Percentiles rank a stretch among this genome's conserved stretches.
Conservation (phyloP, 2,113 vertebrate species). For the Alces alces region DNA sequence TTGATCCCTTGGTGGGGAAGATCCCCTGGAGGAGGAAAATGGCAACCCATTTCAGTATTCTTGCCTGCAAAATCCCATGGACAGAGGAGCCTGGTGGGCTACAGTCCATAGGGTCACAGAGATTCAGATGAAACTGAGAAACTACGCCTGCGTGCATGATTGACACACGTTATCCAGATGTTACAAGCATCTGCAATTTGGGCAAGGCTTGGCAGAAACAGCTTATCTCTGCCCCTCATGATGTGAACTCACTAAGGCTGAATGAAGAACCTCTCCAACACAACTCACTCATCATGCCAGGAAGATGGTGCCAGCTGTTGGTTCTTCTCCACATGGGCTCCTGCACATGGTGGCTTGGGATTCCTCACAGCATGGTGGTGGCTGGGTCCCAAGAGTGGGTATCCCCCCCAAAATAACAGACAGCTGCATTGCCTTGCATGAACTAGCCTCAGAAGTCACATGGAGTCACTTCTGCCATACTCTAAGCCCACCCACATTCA, state of each 20-base stretch:
- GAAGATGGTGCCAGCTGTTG: not conserved
- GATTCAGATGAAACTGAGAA: not conserved
- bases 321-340: not conserved
- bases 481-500: not conserved
- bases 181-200: not conserved
- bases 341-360: not conserved
- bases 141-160: not conserved
- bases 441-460: not conserved
- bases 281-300: not conserved
- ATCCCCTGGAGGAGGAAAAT: not conserved
- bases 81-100: not conserved
- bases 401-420: not conserved
- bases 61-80: not conserved
- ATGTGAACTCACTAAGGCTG: not conserved
- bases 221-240: not conserved
- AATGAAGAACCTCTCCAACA: not conserved
- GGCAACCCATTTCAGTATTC: not conserved
- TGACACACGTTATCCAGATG: not conserved
- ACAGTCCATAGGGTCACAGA: not conserved
- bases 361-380: not conserved
- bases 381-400: not conserved
- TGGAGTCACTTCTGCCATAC: not conserved
- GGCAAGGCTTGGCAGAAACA: not conserved
- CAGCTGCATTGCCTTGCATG: not conserved
- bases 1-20: fast-evolving